These are phyloP conservation scores for Arrhopalites spinosus DNA, from an alignment of 2,888 invertebrate genomes.

Conservation along the genomic window DNA sequence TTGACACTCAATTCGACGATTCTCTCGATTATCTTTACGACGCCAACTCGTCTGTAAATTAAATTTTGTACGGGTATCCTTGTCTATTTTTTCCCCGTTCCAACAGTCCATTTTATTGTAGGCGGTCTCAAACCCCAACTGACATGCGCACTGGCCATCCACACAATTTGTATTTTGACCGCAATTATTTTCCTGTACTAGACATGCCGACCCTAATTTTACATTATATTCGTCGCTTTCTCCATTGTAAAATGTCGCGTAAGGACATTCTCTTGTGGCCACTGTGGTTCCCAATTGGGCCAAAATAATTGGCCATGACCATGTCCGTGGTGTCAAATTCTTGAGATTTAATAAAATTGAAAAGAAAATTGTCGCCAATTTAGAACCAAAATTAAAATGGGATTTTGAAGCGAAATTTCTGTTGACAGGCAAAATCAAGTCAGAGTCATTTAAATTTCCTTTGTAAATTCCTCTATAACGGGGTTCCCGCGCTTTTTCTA, in stretches of 20 bases:
- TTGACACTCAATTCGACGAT: background rate
- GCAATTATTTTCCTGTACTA: background rate
- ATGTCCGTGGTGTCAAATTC: background rate
- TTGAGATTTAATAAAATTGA: background rate
- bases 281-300: background rate
- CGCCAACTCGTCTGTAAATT: background rate
- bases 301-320: background rate
- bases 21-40: conserved; percentile 3
- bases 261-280: background rate
- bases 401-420: background rate
- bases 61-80: background rate
- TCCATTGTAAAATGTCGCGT: background rate
- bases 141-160: background rate
- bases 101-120: conserved; percentile 1
- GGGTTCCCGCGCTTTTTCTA: conserved; percentile 1
- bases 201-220: background rate
- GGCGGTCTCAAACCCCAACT: background rate
- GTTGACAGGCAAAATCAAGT: background rate
- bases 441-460: background rate
- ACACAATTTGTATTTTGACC: background rate
- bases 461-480: conserved; percentile 2
- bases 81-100: background rate
- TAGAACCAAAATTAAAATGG: background rate
- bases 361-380: background rate
- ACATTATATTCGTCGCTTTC: background rate